phyloP scores from a whole-genome alignment of 2,797 vertebrate genomes.

The Acanthurus tractus region DNA sequence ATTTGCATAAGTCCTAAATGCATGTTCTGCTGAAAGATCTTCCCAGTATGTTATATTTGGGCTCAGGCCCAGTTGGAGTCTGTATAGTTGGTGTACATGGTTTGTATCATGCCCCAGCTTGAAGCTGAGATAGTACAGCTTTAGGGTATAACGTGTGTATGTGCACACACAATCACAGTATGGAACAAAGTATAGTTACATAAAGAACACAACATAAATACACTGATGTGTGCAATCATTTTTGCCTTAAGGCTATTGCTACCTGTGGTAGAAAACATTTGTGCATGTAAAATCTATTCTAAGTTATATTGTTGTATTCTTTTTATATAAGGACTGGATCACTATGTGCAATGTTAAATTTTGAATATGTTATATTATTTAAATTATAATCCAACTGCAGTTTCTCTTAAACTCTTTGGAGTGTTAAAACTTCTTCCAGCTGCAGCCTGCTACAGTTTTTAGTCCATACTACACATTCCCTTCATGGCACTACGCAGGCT shows the following conservation, averaged over 20 bases:
- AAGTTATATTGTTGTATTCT: too few species aligned
- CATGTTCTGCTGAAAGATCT: slow-evolving; percentile 36
- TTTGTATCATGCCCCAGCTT: slow-evolving; percentile 56
- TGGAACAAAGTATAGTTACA: slow-evolving; percentile 22
- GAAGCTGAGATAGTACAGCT: slow-evolving; percentile 40
- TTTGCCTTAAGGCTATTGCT: not conserved
- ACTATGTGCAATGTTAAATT: too few species aligned
- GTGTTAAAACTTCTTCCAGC: too few species aligned
- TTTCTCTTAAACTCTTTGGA: not conserved
- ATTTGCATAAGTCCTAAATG: slow-evolving; percentile 38
- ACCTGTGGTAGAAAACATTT: not conserved
- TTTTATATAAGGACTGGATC: not conserved
- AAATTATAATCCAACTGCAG: not conserved
- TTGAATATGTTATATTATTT: too few species aligned
- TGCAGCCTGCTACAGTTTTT: too few species aligned
- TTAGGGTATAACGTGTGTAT: slow-evolving; percentile 39
- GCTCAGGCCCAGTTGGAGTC: slow-evolving; percentile 48
- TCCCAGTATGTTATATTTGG: slow-evolving; percentile 51
- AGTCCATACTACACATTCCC: too few species aligned
- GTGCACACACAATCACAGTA: slow-evolving; percentile 5
- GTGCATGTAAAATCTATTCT: not conserved
- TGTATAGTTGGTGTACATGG: slow-evolving; percentile 45
- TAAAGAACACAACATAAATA: slow-evolving; percentile 15
- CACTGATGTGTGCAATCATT: not conserved
- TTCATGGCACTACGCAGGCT: too few species aligned